Evolutionary conservation across 2,888 invertebrate species (phyloP).

Genomic region (Drosophila multiciliata): DNA sequence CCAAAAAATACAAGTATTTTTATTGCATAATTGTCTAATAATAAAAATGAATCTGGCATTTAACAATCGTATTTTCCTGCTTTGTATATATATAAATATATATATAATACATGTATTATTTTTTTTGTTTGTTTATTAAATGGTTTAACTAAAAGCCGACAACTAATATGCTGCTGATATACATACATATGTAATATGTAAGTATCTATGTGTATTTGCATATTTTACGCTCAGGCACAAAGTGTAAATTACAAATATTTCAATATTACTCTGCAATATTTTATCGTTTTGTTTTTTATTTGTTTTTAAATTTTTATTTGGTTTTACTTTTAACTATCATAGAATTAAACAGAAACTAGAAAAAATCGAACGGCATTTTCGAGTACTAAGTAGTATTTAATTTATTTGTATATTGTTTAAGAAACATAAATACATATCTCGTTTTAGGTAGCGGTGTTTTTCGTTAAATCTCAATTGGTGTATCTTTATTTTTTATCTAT

Average conservation of each 20-base stretch:
- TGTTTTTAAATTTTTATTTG: neutral
- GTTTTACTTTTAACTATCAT: slow-evolving; percentile 10
- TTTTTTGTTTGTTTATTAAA: slow-evolving; percentile 32
- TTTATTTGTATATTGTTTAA: slow-evolving; percentile 50
- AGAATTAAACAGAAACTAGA: slow-evolving; percentile 40
- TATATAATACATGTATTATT: neutral
- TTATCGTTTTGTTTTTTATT: neutral
- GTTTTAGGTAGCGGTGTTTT: slow-evolving; percentile 55
- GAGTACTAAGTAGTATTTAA: slow-evolving; percentile 45
- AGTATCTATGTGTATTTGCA: slow-evolving; percentile 62
- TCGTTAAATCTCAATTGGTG: slow-evolving; percentile 41
- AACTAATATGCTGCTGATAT: slow-evolving; percentile 37
- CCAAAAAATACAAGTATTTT: slow-evolving; percentile 57
- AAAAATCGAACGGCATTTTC: slow-evolving; percentile 49
- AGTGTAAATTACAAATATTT: slow-evolving; percentile 82
- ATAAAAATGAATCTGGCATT: slow-evolving; percentile 38
- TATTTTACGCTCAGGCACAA: slow-evolving; percentile 83
- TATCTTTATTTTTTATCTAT: neutral
- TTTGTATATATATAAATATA: slow-evolving; percentile 1
- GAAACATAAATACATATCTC: slow-evolving; percentile 54
- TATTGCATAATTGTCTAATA: slow-evolving; percentile 57
- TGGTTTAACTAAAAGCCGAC: slow-evolving; percentile 45
- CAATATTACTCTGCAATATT: slow-evolving; percentile 52
- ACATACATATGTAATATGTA: slow-evolving; percentile 25
- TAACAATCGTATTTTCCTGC: slow-evolving; percentile 4